Base-by-base conservation (phyloP, 2,113 vertebrate genomes). In the Oceanites oceanicus region DNA sequence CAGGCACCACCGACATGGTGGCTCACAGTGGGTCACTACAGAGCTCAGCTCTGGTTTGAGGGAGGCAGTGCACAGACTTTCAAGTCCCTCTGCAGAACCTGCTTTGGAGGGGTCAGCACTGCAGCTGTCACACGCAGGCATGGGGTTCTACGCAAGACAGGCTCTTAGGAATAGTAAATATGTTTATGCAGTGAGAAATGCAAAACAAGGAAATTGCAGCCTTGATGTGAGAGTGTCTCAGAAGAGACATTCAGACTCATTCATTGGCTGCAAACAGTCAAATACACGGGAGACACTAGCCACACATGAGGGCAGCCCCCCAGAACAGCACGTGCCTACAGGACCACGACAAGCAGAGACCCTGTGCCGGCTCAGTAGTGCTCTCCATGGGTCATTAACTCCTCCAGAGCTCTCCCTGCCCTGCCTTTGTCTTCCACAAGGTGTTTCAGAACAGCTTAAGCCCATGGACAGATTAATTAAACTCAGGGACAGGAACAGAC, bases 111-210 rank as follows among this genome's bases (percentile, higher is more conserved):
- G 42, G 17, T 58, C 63, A 62, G 38, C 32, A 9, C 63, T 25
- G 30, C 30, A 73, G 49, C 71, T 6, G 0, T 25, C 0, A 0
- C 17, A 50, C 0, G 0, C 19, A 58, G 45, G 42, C 0, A 0
- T 27, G 50, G 25, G 58, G 14, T 2, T 77, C 66, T 44, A 9
- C 5, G 8, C 47, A 47, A 86, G 73, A 22, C 0, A n/a, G 3
- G 7, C 8, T 70, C 40, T 82, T 25, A 17, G 38, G 49, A 77
- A 15, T 2, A 66, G 45, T 30, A 61, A 61, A 79, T 34, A 29
- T 6, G 9, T 79, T 73, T 65, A n/a, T 30, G 16, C 34, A 70
- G 42, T n/a, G 8, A 70, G 71, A 70, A 87, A 72, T 40, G 53
- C 49, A 56, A 68, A 95, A 26, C n/a, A 68, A 75, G 47, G 32